These are phyloP conservation scores for Lates japonicus DNA, from an alignment of 2,797 vertebrate genomes.

Conservation along the genomic window DNA sequence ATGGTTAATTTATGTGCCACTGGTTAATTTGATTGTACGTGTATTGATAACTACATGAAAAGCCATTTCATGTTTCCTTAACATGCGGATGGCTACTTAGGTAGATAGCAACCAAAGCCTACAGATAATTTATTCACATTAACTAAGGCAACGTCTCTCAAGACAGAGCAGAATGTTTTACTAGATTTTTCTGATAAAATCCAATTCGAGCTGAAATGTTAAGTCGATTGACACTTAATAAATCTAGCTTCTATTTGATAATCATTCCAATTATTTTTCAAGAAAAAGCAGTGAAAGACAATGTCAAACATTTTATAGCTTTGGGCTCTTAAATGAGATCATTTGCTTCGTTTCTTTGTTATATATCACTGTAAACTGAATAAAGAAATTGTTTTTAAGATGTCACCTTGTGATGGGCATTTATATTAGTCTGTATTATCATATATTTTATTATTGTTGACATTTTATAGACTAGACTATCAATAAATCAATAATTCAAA, in stretches of 20 bases:
- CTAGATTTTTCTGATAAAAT: too few species aligned
- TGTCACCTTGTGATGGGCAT: background rate
- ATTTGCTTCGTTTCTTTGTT: background rate
- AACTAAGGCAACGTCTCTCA: background rate
- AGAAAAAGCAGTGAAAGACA: background rate
- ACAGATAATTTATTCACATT: background rate
- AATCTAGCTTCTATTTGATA: too few species aligned
- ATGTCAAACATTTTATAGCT: background rate
- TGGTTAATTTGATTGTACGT: slow-evolving; percentile 27
- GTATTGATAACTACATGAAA: slow-evolving; percentile 19
- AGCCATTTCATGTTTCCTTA: slow-evolving; percentile 1
- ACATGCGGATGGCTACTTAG: background rate
- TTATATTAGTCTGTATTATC: background rate
- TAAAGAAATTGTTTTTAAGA: background rate
- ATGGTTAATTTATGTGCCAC: slow-evolving; percentile 10
- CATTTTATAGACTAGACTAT: too few species aligned
- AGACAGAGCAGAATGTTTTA: background rate
- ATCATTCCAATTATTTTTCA: background rate
- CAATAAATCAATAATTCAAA: background rate
- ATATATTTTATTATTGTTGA: background rate
- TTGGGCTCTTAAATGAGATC: background rate
- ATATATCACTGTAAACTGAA: background rate
- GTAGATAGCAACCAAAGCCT: background rate
- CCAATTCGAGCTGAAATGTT: too few species aligned
- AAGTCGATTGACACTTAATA: too few species aligned